Conservation (phyloP, 2,888 invertebrate species). For the Cacoxenus indagator region DNA sequence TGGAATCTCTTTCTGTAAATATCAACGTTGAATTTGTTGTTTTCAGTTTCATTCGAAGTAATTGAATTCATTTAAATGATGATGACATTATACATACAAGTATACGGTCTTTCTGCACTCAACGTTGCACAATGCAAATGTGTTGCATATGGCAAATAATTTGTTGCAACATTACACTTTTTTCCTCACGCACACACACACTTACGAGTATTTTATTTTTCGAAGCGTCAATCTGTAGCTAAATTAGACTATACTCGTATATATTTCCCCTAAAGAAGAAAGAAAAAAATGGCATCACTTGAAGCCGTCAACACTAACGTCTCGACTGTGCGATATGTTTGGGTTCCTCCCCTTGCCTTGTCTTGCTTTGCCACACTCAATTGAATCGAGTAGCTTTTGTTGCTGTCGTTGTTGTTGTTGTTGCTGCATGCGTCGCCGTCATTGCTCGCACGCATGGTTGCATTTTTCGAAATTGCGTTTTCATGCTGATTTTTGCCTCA, state of each 20-base stretch:
- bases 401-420: neutral
- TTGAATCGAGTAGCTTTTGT: neutral
- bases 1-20: too few species aligned
- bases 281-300: neutral
- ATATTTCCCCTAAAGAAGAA: neutral
- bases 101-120: neutral
- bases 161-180: slow-evolving; percentile 6
- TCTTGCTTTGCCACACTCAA: neutral
- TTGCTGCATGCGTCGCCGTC: neutral
- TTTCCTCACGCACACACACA: neutral
- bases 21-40: neutral
- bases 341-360: neutral
- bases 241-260: neutral
- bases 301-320: neutral
- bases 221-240: neutral
- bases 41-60: neutral
- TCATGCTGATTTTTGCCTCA: neutral
- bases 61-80: slow-evolving; percentile 3
- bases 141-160: slow-evolving; percentile 3
- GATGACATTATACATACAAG: too few species aligned
- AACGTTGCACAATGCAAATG: neutral
- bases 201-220: neutral
- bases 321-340: neutral
- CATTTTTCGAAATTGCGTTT: slow-evolving; percentile 3
- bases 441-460: neutral